A percentile compares a stretch with the other conserved stretches of the same genome.
Evolutionary conservation across 1,140 invertebrate species (phyloP).

Genomic region (Aphaenogaster ashmeadi): DNA sequence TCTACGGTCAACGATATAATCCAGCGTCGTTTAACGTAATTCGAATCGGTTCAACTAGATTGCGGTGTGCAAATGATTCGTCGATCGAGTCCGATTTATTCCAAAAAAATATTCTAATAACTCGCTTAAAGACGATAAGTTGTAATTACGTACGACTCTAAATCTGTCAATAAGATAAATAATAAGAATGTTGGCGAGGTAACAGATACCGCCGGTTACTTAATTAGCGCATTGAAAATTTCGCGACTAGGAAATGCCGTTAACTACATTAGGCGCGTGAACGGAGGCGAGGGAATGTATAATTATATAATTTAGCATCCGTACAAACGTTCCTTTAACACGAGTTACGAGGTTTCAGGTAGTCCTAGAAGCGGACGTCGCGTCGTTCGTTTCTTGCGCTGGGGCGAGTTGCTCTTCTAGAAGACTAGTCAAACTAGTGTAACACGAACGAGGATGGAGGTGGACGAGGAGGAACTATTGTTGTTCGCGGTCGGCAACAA

Average conservation of each 20-base stretch:
- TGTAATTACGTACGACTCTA: conserved; percentile 10
- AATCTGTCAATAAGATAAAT: background rate
- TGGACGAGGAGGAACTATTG: conserved; percentile 73
- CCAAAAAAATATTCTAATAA: conserved; percentile 24
- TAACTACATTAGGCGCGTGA: background rate
- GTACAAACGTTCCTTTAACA: background rate
- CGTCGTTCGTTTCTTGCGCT: conserved; percentile 35
- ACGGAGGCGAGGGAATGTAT: background rate
- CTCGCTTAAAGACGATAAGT: background rate
- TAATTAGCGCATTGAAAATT: background rate
- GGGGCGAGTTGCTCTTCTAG: conserved; percentile 67
- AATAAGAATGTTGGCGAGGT: background rate
- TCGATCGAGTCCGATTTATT: background rate
- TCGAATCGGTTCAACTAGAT: conserved; percentile 10
- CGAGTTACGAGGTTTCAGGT: background rate
- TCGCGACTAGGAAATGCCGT: background rate
- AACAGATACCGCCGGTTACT: background rate
- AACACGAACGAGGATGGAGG: conserved; percentile 75
- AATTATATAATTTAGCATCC: background rate
- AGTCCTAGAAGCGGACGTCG: background rate
- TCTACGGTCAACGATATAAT: background rate
- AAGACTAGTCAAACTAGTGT: conserved; percentile 79
- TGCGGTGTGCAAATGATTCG: conserved; percentile 18
- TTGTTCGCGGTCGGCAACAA: conserved; percentile 71
- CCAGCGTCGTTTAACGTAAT: conserved; percentile 11